Evolutionary conservation across 2,113 vertebrate species (phyloP).

Genomic region (Thalassoma bifasciatum): DNA sequence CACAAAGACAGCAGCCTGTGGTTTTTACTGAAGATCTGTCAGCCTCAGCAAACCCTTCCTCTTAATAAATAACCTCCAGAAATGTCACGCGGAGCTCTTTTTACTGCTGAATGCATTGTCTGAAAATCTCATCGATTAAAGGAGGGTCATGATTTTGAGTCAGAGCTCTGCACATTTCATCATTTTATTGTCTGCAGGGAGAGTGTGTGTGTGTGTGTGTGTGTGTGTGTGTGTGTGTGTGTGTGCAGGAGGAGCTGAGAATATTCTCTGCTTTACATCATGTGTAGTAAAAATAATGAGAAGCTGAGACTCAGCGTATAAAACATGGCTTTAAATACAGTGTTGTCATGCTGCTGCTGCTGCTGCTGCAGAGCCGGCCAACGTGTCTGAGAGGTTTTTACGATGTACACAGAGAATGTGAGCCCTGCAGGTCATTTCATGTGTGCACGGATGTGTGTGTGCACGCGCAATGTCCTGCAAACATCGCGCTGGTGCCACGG

Average conservation of each 20-base stretch:
- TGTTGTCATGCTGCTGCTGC: background rate
- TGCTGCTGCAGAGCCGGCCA: conserved; percentile 17
- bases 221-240: background rate
- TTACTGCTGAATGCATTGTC: conserved; percentile 1
- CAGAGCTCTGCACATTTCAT: conserved; percentile 5
- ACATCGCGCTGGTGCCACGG: conserved; percentile 45
- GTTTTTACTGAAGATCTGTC: conserved; percentile 16
- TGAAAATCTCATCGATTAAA: background rate
- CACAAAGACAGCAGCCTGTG: conserved; percentile 24
- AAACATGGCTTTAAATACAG: background rate
- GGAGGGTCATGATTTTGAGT: conserved; percentile 3
- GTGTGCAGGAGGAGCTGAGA: background rate
- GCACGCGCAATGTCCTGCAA: conserved; percentile 17
- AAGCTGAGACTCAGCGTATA: background rate
- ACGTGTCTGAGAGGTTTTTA: background rate
- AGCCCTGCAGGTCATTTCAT: background rate
- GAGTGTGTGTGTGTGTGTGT: background rate
- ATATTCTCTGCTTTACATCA: background rate
- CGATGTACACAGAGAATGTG: background rate
- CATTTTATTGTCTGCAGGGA: background rate
- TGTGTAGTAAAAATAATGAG: conserved; percentile 10
- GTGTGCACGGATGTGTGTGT: background rate
- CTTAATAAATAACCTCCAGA: background rate
- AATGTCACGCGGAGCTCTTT: background rate
- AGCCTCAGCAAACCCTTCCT: background rate